Base-by-base conservation (phyloP, 2,888 invertebrate species). In the Prosopocoilus inquinatus region DNA sequence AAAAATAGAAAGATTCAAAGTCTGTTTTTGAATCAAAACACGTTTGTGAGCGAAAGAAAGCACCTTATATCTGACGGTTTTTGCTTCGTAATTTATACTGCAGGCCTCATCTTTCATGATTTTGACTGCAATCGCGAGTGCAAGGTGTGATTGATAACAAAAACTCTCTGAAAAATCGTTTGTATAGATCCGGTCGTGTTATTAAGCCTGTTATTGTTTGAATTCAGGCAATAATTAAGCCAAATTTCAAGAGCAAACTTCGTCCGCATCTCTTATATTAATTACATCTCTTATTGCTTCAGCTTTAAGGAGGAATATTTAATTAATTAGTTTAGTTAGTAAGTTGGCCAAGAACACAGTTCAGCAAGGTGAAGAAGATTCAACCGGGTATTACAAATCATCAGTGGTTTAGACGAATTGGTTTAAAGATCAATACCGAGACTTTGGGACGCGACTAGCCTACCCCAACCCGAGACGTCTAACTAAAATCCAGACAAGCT, bases 381-480 rank as follows among this genome's bases (percentile, higher is more conserved):
- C 16, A 15, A 13, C 15, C 41, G 15, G 12, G 41, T 41, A 41
- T 39, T 9, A 15, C 39, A 39, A 45, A 45, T 45, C 11, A 9
- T 15, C 54, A 53, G 47, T 55, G 49, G 20, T 28, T 28, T 48
- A 62, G 64, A 61, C 61, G 50, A 57, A 49, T 48, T 57, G 58
- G 58, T 44, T 59, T 50, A 57, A 57, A 62, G 64, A 64, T 64
- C 62, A 64, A 64, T 64, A 64, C 64, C 28, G 58, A 58, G 55
- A 46, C 59, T 61, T 55, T 28, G 53, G 60, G 58, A 55, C 47
- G 54, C 56, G 36, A 57, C 47, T 45, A 59, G 59, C 58, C 61
- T 62, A 60, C 62, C 62, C 58, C 62, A 58, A 62, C 55, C 63
- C 63, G 15, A 11, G 12, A 20, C 53, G 55, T 58, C 57, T 56